Evolutionary conservation across 2,888 invertebrate genomes (phyloP), one percentile per base, ranked within the genome.

Genomic region (Drosophila nigricruria): DNA sequence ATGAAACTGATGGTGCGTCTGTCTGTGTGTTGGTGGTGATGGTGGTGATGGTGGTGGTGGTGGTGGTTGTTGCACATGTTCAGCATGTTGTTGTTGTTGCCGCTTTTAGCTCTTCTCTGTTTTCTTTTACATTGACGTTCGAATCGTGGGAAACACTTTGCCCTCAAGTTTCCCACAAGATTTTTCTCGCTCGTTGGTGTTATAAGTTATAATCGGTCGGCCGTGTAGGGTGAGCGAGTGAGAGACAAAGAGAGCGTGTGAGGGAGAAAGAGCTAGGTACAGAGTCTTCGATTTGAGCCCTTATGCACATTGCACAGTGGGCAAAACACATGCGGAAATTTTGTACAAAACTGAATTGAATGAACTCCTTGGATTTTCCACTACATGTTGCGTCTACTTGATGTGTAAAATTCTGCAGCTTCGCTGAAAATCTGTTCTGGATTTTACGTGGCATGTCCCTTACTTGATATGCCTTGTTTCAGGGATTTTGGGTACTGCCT

Each of bases 111-210:
- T 90, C 73, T 86, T 90, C 87, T 81, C 83, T 83, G 83, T 90
- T 86, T 90, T 88, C 86, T 84, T 88, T 90, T 86, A 86, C 81
- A 74, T 83, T 82, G 81, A 86, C 82, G 85, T 85, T 90, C 83
- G 79, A 90, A 92, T 92, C 93, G 93, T 93, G 93, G 93, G 93
- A 93, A 93, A 92, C 92, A 92, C 91, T 92, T 92, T 91, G 87
- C 90, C 87, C 91, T 90, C 91, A 85, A 91, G 92, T 92, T 93
- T 93, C 93, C 93, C 93, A 93, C 93, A 92, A 92, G 90, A 92
- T 91, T 91, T 92, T 91, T 91, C 86, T 91, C 81, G 81, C 89
- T 90, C 81, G 77, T 87, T 84, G 84, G 88, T 90, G 88, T 90
- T 90, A 90, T 90, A 89, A 89, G 88, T 90, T 90, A 89, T 90